phyloP scores from a whole-genome alignment of 2,113 vertebrate genomes.

The Melanerpes formicivorus region DNA sequence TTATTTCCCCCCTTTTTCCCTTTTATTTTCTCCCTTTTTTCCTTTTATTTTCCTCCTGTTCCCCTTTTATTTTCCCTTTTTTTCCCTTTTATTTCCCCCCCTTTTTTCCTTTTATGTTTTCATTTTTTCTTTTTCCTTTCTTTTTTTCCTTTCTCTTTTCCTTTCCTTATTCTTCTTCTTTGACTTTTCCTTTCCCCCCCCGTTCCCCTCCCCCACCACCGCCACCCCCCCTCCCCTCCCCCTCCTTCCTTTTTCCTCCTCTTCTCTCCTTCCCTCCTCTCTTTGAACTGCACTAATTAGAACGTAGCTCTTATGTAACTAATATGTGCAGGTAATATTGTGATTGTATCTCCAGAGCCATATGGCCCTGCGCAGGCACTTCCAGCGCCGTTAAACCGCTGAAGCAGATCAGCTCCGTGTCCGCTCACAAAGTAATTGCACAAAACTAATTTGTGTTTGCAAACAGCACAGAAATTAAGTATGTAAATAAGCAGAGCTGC shows the following conservation, averaged over 20 bases:
- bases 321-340: constrained; percentile 78
- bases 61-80: too few relatives aligned
- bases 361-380: constrained; percentile 70
- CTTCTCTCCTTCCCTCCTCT: background rate
- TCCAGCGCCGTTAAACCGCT: constrained; percentile 63
- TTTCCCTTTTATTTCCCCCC: background rate
- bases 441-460: constrained; percentile 83
- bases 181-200: too few relatives aligned
- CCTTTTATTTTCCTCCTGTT: too few relatives aligned
- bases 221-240: too few relatives aligned
- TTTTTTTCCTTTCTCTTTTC: accelerated
- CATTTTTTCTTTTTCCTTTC: accelerated
- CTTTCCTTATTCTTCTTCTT: too few relatives aligned
- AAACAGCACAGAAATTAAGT: constrained; percentile 79
- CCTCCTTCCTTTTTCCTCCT: background rate
- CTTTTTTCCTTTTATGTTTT: too few relatives aligned
- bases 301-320: constrained; percentile 74
- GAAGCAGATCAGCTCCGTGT: constrained; percentile 74
- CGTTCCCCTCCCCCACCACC: too few relatives aligned
- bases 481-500: constrained; percentile 78
- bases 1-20: too few relatives aligned
- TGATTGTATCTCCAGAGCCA: constrained; percentile 76
- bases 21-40: too few relatives aligned
- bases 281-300: constrained; percentile 61
- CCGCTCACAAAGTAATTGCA: constrained; percentile 78